These are phyloP conservation scores for Lypha dubia DNA, from an alignment of 2,888 invertebrate species.

Conservation along the genomic window DNA sequence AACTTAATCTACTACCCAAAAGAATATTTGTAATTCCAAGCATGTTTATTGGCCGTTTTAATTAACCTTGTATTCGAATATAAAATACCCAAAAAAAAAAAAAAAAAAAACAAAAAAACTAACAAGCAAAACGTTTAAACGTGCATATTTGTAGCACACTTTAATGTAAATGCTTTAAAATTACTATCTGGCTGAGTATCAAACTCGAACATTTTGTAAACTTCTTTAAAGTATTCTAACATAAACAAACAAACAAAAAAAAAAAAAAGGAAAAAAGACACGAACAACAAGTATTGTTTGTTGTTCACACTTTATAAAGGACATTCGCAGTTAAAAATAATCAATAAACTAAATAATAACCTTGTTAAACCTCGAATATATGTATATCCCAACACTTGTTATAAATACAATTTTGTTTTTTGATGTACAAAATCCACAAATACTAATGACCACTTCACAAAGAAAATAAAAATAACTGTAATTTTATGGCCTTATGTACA, in stretches of 20 bases:
- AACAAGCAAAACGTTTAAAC: slow-evolving; percentile 7
- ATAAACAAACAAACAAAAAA: too few relatives aligned
- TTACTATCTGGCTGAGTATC: slow-evolving; percentile 22
- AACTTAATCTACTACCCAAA: slow-evolving; percentile 10
- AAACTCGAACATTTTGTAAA: slow-evolving; percentile 31
- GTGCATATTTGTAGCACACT: slow-evolving; percentile 15
- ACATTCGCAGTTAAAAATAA: slow-evolving; percentile 37
- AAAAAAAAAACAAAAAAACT: slow-evolving; percentile 1
- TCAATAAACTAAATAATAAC: slow-evolving; percentile 39
- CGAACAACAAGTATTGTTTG: slow-evolving; percentile 41
- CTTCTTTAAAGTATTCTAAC: slow-evolving; percentile 37
- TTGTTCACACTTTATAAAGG: slow-evolving; percentile 9
- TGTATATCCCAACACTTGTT: slow-evolving; percentile 18
- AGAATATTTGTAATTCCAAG: slow-evolving; percentile 43
- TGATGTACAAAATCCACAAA: slow-evolving; percentile 15
- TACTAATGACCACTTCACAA: not conserved
- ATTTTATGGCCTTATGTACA: slow-evolving; percentile 56
- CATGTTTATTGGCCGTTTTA: slow-evolving; percentile 43
- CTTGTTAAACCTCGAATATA: slow-evolving; percentile 37
- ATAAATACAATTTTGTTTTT: slow-evolving; percentile 16
- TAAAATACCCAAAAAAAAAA: not conserved
- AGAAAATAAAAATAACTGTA: slow-evolving; percentile 25
- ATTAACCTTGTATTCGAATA: slow-evolving; percentile 52
- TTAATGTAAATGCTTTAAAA: slow-evolving; percentile 61
- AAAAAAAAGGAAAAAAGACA: too few relatives aligned